These are phyloP conservation scores for Cynaeus angustus DNA, from an alignment of 2,888 invertebrate species.

Conservation along the genomic window DNA sequence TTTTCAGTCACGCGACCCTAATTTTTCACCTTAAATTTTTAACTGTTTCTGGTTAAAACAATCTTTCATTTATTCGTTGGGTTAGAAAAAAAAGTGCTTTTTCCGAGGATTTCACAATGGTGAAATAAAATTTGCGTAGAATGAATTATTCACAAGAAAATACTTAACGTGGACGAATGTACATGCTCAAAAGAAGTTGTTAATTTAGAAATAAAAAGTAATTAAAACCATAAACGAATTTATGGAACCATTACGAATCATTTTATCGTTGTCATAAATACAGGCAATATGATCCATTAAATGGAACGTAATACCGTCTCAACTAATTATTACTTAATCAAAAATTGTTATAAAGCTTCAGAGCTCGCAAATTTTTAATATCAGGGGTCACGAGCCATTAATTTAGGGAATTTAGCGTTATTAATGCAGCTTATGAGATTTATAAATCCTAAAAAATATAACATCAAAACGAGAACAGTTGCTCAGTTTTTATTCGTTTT, in stretches of 20 bases:
- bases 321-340: constrained; percentile 38
- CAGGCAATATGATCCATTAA: constrained; percentile 28
- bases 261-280: constrained; percentile 32
- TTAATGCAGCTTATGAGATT: constrained; percentile 10
- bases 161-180: no score
- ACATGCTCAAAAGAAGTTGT: neutral
- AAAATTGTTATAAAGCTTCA: constrained; percentile 20
- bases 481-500: constrained; percentile 1
- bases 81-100: neutral
- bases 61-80: neutral
- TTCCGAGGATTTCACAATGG: no score
- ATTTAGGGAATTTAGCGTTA: constrained; percentile 6
- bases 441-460: constrained; percentile 7
- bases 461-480: neutral
- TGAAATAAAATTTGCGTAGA: no score
- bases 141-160: no score
- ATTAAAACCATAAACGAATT: constrained; percentile 20
- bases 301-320: constrained; percentile 5
- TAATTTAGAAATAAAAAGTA: constrained; percentile 9
- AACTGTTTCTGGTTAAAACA: constrained; percentile 10
- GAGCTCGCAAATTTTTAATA: constrained; percentile 21
- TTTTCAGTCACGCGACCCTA: constrained; percentile 30
- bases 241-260: constrained; percentile 12
- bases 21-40: constrained; percentile 38
- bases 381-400: constrained; percentile 7